phyloP scores from a whole-genome alignment of 2,113 vertebrate species.

The Catharus fuscescens region DNA sequence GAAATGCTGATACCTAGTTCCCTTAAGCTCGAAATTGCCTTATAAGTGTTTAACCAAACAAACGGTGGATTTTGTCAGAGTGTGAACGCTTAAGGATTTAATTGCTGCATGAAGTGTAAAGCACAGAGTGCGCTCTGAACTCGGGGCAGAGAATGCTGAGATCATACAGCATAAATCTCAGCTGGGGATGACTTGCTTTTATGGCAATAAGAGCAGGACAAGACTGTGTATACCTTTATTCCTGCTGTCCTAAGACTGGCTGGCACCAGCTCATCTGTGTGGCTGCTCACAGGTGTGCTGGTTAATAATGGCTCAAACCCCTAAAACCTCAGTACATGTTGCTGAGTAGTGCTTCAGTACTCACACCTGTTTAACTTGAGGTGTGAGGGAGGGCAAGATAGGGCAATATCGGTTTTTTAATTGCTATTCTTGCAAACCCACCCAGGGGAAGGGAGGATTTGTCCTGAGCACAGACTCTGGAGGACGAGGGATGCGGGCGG shows the following conservation, averaged over 20 bases:
- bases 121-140: neutral
- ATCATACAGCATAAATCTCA: neutral
- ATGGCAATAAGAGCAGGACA: neutral
- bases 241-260: neutral
- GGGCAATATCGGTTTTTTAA: neutral
- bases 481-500: fast-evolving
- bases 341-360: neutral
- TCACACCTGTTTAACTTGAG: neutral
- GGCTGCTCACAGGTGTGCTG: neutral
- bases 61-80: neutral
- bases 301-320: neutral
- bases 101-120: neutral
- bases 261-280: neutral
- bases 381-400: neutral
- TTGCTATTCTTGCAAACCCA: neutral
- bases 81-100: neutral
- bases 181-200: neutral
- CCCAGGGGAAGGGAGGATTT: neutral
- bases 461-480: neutral
- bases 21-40: conserved; percentile 15
- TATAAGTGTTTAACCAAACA: neutral
- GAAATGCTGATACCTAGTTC: conserved; percentile 8
- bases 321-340: neutral
- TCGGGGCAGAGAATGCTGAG: neutral
- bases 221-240: neutral